phyloP scores from a whole-genome alignment of 2,113 vertebrate genomes.

The Podocnemis expansa region DNA sequence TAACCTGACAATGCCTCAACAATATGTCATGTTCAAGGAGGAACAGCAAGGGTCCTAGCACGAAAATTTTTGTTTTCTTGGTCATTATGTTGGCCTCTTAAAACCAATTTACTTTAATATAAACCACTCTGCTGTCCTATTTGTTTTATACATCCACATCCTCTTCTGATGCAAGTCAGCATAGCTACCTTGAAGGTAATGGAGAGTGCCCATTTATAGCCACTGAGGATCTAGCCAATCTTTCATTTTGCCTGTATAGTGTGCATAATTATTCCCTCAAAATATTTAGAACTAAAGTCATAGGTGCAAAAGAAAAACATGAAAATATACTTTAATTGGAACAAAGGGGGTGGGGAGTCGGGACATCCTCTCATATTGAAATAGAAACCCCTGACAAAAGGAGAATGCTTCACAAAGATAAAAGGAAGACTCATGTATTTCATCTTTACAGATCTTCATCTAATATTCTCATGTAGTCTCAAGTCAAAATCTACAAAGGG shows the following conservation, averaged over 20 bases:
- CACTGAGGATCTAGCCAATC: neutral
- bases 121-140: neutral
- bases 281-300: neutral
- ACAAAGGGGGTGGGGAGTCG: neutral
- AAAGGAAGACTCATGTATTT: conserved; percentile 67
- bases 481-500: conserved; percentile 59
- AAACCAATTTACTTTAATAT: conserved; percentile 30
- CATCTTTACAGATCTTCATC: conserved; percentile 52
- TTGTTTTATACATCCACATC: conserved; percentile 6
- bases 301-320: neutral
- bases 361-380: neutral
- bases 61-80: neutral
- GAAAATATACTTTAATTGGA: neutral
- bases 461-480: conserved; percentile 52
- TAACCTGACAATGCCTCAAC: neutral
- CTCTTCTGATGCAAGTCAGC: conserved; percentile 54
- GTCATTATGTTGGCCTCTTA: neutral
- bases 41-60: neutral
- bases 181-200: neutral
- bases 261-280: neutral
- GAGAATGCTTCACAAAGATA: conserved; percentile 60
- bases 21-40: neutral
- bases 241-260: neutral
- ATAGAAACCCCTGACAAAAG: conserved; percentile 45
- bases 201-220: neutral